Evolutionary conservation across 2,113 vertebrate genomes (phyloP), one percentile per base, ranked within the genome.

Genomic region (Pao palembangensis): DNA sequence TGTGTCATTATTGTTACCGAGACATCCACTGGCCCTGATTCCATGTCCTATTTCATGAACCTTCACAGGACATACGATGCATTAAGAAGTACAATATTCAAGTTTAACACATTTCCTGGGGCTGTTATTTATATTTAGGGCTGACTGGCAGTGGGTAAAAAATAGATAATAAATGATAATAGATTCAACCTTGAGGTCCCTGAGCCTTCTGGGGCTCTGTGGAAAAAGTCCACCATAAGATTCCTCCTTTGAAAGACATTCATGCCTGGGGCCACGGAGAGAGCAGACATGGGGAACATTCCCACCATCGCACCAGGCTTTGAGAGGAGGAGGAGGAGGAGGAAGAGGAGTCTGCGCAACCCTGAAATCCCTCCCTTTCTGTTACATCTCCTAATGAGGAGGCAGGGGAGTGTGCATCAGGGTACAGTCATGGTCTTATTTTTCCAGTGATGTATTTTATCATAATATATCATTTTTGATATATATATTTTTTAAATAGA

Each of bases 371-470:
- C 70, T 68, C 55, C 64, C 41, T 58, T 47, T 73, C 50, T 74
- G 51, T 10, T 65, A 42, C 52, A 50, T 1, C 19, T 8, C 25
- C 67, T 82, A 83, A 88, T 86, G 68, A 84, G 81, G 75, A 82
- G 72, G 10, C 34, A 38, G 34, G 10, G 34, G 4, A 38, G 8
- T 49, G 16, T 21, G 56, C 51, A 19, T 7, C 17, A n/a, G n/a
- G n/a, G n/a, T 13, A 38, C 34, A 49, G 28, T 8, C 10, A 38
- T 1, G 11, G 28, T 49, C 47, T 13, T 14, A 43, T 66, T 68
- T 28, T 28, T 4, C 25, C 25, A 28, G 6, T 28, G 25, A 28
- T 28, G 25, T 28, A 28, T 28, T 28, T 28, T 28, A 28, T 28
- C 25, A 28, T 28, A 6, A 28, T 28, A 28, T 4, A 28, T 3